Percentiles rank a stretch among this genome's conserved stretches.
Conservation (phyloP, 2,797 vertebrate genomes). For the Bradypodion pumilum region DNA sequence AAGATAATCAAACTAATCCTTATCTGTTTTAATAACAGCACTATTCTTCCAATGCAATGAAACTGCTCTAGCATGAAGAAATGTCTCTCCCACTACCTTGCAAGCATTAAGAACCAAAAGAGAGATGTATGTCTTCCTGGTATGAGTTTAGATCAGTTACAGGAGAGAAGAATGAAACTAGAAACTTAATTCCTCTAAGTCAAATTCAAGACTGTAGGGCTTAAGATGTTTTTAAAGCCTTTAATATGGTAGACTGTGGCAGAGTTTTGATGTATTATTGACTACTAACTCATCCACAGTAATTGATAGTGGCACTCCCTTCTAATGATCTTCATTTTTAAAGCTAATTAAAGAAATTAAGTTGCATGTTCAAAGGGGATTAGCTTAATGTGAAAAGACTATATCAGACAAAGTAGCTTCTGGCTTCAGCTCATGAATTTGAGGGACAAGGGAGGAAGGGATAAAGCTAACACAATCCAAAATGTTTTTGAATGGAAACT, state of each 20-base stretch:
- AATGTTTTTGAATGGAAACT: background rate
- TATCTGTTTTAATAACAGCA: background rate
- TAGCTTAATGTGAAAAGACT: slow-evolving; percentile 41
- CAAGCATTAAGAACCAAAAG: slow-evolving; percentile 5
- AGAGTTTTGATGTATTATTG: slow-evolving; percentile 49
- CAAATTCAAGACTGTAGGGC: background rate
- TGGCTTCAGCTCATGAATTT: background rate
- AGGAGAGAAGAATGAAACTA: slow-evolving; percentile 19
- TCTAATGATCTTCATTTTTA: slow-evolving; percentile 62
- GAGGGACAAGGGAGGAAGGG: background rate
- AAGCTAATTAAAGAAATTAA: slow-evolving; percentile 69
- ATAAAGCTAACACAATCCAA: background rate
- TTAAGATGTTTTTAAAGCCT: slow-evolving; percentile 45
- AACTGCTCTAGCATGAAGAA: slow-evolving; percentile 8
- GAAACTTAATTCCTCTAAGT: background rate
- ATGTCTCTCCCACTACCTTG: background rate
- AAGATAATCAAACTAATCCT: background rate
- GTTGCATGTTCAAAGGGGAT: slow-evolving; percentile 48
- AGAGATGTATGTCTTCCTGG: accelerated
- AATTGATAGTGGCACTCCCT: slow-evolving; percentile 57
- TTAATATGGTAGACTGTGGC: slow-evolving; percentile 37
- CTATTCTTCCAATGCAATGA: background rate
- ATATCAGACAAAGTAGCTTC: slow-evolving; percentile 42
- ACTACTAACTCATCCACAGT: slow-evolving; percentile 40
- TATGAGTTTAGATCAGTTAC: background rate